These are phyloP conservation scores for Leptodactylus fuscus DNA, from an alignment of 2,113 vertebrate species.

Conservation along the genomic window DNA sequence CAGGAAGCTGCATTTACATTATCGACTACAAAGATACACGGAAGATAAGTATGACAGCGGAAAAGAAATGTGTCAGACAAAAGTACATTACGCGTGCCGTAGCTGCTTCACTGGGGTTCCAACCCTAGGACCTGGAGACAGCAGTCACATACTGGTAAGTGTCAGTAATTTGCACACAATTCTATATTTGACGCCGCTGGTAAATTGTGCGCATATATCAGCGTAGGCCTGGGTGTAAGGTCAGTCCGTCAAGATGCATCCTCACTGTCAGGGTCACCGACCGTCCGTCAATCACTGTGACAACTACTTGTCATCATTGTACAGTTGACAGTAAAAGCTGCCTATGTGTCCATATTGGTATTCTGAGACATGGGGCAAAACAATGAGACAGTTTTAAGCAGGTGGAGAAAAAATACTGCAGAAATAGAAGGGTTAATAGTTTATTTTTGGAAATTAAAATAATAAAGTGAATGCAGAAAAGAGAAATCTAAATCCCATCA, in stretches of 20 bases:
- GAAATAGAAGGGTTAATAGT: too few relatives aligned
- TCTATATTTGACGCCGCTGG: neutral
- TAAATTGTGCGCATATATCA: neutral
- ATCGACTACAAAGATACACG: slow-evolving; percentile 5
- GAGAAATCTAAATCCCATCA: too few relatives aligned
- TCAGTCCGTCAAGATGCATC: neutral
- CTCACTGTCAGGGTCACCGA: neutral
- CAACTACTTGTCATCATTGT: neutral
- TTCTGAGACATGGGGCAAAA: neutral
- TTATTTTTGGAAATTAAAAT: too few relatives aligned
- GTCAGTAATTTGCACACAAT: neutral
- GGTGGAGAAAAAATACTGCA: too few relatives aligned
- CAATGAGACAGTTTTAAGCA: too few relatives aligned
- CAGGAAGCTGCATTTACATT: slow-evolving; percentile 34
- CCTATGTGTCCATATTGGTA: neutral
- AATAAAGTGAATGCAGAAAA: too few relatives aligned
- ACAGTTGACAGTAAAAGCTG: neutral
- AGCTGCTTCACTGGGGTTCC: neutral
- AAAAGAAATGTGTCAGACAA: neutral
- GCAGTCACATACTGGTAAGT: neutral
- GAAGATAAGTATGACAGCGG: slow-evolving; percentile 31
- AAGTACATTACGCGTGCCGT: neutral
- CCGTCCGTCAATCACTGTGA: neutral
- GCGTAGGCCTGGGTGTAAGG: neutral
- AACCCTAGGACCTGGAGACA: neutral